These are phyloP conservation scores for Agrotis exclamationis DNA, from an alignment of 2,888 invertebrate genomes.

Conservation along the genomic window DNA sequence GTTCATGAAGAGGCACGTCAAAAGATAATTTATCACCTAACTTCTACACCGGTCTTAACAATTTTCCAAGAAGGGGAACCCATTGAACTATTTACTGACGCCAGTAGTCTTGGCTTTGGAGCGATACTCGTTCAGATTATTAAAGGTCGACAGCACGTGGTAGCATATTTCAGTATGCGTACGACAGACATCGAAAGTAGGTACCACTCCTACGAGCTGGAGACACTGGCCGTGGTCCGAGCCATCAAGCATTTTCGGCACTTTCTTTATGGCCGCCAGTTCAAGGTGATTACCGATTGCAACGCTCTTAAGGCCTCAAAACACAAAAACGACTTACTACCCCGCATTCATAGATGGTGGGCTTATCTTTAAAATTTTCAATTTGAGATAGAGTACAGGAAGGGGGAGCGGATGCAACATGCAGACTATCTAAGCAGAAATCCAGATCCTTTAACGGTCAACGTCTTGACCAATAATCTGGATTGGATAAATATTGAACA, in stretches of 20 bases:
- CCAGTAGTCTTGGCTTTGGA: conserved; percentile 27
- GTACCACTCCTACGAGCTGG: conserved; percentile 29
- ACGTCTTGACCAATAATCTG: conserved; percentile 47
- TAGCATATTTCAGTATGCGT: conserved; percentile 27
- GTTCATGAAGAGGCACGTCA: conserved; percentile 53
- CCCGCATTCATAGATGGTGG: conserved; percentile 70
- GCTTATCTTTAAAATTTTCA: conserved; percentile 66
- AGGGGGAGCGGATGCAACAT: conserved; percentile 57
- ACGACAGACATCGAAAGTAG: conserved; percentile 31
- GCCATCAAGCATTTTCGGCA: conserved; percentile 68
- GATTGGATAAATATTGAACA: conserved; percentile 65
- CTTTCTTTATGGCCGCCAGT: conserved; percentile 53
- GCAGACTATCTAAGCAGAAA: conserved; percentile 66
- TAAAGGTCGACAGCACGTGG: conserved; percentile 8
- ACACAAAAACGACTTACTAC: conserved; percentile 65
- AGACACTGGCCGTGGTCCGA: conserved; percentile 42
- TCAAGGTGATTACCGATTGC: conserved; percentile 58
- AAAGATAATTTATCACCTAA: conserved; percentile 14
- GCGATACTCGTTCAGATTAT: conserved; percentile 20
- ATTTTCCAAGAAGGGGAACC: conserved; percentile 25
- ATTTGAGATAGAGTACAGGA: conserved; percentile 61
- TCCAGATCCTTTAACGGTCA: conserved; percentile 37
- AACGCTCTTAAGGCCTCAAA: conserved; percentile 69
- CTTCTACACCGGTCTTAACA: conserved; percentile 20
- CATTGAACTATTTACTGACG: conserved; percentile 17